Percentiles rank a stretch among this genome's conserved stretches.
Conservation (phyloP, 2,113 vertebrate genomes). For the Odontesthes bonariensis region DNA sequence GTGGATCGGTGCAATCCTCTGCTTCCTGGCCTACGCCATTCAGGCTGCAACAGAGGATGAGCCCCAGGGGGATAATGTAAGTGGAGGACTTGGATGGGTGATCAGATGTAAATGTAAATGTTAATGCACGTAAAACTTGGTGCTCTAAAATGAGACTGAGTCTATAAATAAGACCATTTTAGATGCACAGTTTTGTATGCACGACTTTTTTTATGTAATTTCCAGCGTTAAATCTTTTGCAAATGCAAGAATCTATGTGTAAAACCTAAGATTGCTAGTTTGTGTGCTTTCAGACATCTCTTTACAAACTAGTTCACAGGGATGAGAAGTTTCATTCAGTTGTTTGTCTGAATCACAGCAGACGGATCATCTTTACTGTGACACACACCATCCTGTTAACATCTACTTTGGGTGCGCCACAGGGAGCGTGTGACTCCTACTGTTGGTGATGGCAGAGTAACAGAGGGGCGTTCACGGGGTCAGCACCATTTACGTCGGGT, state of each 20-base stretch:
- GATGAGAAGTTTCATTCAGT: constrained; percentile 23
- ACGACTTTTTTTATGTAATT: too few relatives aligned
- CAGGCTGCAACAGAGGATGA: constrained; percentile 91
- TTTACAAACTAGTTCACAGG: constrained; percentile 28
- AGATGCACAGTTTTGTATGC: too few relatives aligned
- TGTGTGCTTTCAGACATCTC: background rate
- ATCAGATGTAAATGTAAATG: background rate
- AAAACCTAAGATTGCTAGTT: background rate
- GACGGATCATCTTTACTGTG: constrained; percentile 12
- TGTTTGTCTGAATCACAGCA: constrained; percentile 28
- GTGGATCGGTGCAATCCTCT: constrained; percentile 94
- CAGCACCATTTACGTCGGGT: constrained; percentile 47
- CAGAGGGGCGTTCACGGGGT: constrained; percentile 36
- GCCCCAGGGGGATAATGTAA: constrained; percentile 90
- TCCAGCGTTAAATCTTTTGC: too few relatives aligned
- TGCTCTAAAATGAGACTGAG: background rate
- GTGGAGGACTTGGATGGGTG: constrained; percentile 43
- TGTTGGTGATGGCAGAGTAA: constrained; percentile 19
- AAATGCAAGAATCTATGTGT: too few relatives aligned
- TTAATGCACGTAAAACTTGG: background rate
- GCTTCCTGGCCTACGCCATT: constrained; percentile 93
- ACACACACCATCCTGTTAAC: constrained; percentile 32
- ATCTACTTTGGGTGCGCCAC: background rate
- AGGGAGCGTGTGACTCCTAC: constrained; percentile 41
- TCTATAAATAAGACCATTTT: background rate